Percentiles rank a stretch among this genome's conserved stretches.
Conservation (phyloP, 2,888 invertebrate genomes). For the Merodon equestris region DNA sequence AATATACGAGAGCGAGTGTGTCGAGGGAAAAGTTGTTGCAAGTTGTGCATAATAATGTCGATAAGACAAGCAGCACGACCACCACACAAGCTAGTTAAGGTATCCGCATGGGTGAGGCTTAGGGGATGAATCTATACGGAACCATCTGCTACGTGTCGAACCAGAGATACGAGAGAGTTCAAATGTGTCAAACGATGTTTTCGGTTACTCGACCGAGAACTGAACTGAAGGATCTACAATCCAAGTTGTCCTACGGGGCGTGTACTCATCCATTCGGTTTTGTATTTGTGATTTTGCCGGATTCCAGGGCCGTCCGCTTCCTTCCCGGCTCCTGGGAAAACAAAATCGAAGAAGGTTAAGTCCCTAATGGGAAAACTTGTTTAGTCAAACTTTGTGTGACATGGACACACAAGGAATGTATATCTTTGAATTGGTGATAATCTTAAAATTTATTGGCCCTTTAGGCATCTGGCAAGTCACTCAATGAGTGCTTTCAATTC, state of each 20-base stretch:
- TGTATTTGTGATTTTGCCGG: slow-evolving; percentile 33
- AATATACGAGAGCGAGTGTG: slow-evolving; percentile 6
- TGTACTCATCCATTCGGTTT: slow-evolving; percentile 34
- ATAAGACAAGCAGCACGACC: not conserved
- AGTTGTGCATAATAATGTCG: slow-evolving; percentile 49
- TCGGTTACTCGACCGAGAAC: slow-evolving; percentile 24
- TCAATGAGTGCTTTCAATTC: no score
- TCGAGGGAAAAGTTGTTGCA: slow-evolving; percentile 42
- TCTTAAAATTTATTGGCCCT: slow-evolving; percentile 59
- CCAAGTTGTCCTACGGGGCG: slow-evolving; percentile 40
- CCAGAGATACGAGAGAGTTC: slow-evolving; percentile 52
- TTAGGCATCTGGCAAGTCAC: no score
- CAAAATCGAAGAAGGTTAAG: slow-evolving; percentile 12
- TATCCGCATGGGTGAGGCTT: no score
- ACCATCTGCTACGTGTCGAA: slow-evolving; percentile 49
- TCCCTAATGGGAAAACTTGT: slow-evolving; percentile 65
- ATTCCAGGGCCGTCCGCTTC: no score
- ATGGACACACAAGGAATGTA: slow-evolving; percentile 20
- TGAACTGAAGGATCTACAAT: not conserved
- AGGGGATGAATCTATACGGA: not conserved
- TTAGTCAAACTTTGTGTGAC: slow-evolving; percentile 37
- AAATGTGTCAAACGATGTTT: slow-evolving; percentile 63
- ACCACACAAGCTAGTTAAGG: no score
- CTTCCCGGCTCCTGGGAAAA: not conserved
- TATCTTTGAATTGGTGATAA: slow-evolving; percentile 56